Evolutionary conservation across 1,140 invertebrate genomes (phyloP).

Genomic region (Drosophila kurseongensis): DNA sequence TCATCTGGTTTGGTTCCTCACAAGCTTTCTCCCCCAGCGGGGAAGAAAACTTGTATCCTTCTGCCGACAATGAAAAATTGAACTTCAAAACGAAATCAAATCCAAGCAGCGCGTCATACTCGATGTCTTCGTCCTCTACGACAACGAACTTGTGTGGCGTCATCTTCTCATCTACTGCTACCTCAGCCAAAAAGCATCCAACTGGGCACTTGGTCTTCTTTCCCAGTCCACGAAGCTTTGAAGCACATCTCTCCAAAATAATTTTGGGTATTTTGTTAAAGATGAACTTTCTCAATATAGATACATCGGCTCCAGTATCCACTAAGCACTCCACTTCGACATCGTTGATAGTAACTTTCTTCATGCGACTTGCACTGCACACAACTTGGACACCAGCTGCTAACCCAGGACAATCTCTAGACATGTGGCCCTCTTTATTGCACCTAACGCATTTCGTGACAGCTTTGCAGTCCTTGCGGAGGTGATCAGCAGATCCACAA

Average conservation of each 20-base stretch:
- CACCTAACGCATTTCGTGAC: background rate
- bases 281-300: background rate
- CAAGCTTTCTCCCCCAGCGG: background rate
- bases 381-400: no score
- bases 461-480: background rate
- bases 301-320: background rate
- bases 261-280: background rate
- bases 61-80: background rate
- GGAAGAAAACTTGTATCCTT: slow-evolving; percentile 2
- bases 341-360: no score
- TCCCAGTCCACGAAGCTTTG: background rate
- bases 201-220: background rate
- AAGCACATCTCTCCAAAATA: background rate
- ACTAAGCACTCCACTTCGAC: no score
- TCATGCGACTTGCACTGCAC: no score
- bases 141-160: background rate
- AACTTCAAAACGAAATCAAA: background rate
- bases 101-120: background rate
- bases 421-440: background rate
- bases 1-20: background rate
- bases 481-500: slow-evolving; percentile 8
- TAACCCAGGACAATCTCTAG: background rate
- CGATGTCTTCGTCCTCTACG: background rate
- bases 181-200: background rate
- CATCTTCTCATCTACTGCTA: background rate